Percentiles rank a stretch among this genome's conserved stretches.
Evolutionary conservation across 2,797 vertebrate species (phyloP).

Genomic region (Halcyon chelicuti): DNA sequence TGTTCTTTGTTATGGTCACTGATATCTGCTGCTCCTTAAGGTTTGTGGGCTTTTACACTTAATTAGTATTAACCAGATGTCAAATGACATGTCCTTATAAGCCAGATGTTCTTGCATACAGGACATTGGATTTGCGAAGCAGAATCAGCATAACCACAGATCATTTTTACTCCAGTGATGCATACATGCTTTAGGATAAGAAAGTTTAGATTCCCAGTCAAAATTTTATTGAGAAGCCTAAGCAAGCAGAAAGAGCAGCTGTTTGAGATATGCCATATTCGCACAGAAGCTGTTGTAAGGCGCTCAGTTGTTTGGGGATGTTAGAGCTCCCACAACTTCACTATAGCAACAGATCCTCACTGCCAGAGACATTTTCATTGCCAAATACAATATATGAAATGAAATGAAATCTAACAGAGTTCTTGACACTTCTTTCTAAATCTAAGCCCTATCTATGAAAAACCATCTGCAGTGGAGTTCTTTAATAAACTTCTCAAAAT

Average conservation of each 20-base stretch:
- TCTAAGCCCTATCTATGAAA: neutral
- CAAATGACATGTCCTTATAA: neutral
- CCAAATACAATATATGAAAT: conserved; percentile 11
- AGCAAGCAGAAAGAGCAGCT: neutral
- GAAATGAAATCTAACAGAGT: neutral
- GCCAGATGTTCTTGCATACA: neutral
- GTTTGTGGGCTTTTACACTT: neutral
- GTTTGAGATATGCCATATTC: neutral
- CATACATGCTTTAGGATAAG: neutral
- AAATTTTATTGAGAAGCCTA: neutral
- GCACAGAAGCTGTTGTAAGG: neutral
- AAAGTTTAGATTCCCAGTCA: neutral
- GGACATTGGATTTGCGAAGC: neutral
- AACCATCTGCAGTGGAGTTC: neutral
- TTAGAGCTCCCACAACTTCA: neutral
- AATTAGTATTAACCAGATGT: neutral
- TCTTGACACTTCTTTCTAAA: neutral
- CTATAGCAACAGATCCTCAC: conserved; percentile 2
- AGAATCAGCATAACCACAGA: neutral
- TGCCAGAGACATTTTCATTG: neutral
- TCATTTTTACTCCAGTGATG: neutral
- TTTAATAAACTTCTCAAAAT: neutral
- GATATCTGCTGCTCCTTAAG: neutral
- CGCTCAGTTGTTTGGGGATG: neutral
- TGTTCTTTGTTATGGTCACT: neutral